Conservation (phyloP, 1,140 invertebrate species). For the Drosophila setifemur region DNA sequence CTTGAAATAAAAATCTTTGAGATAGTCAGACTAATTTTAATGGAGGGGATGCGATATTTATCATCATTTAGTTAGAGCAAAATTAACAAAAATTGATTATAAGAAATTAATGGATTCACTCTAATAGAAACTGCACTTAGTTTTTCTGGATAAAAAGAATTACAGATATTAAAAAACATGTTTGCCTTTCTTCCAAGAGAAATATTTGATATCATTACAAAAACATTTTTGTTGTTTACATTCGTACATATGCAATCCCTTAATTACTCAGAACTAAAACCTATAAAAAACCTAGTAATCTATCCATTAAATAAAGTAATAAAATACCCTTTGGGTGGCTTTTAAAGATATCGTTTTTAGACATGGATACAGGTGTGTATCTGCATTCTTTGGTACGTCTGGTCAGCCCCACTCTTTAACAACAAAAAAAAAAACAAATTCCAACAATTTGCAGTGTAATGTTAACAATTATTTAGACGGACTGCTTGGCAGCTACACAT, state of each 20-base stretch:
- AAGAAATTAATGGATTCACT: too few relatives aligned
- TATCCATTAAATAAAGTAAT: not conserved
- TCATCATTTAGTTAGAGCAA: too few relatives aligned
- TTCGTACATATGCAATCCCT: too few relatives aligned
- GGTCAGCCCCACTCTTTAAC: not conserved
- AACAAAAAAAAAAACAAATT: constrained; percentile 3
- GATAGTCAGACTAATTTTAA: not conserved
- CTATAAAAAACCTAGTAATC: too few relatives aligned
- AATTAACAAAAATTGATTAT: too few relatives aligned
- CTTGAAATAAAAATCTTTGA: not conserved
- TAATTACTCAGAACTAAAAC: not conserved
- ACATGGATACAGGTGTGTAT: not conserved
- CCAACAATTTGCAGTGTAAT: constrained; percentile 37
- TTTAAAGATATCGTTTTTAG: constrained; percentile 6
- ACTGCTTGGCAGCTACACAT: constrained; percentile 38
- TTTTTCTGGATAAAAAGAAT: too few relatives aligned
- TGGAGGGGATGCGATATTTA: too few relatives aligned
- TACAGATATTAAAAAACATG: too few relatives aligned
- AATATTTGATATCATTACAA: too few relatives aligned
- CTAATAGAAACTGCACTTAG: too few relatives aligned
- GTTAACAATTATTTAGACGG: constrained; percentile 39
- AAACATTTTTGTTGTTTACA: too few relatives aligned
- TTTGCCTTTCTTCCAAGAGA: too few relatives aligned
- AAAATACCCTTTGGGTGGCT: not conserved
- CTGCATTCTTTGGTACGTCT: constrained; percentile 9